Conservation (phyloP, 2,888 invertebrate species). For the Candidula unifasciata region DNA sequence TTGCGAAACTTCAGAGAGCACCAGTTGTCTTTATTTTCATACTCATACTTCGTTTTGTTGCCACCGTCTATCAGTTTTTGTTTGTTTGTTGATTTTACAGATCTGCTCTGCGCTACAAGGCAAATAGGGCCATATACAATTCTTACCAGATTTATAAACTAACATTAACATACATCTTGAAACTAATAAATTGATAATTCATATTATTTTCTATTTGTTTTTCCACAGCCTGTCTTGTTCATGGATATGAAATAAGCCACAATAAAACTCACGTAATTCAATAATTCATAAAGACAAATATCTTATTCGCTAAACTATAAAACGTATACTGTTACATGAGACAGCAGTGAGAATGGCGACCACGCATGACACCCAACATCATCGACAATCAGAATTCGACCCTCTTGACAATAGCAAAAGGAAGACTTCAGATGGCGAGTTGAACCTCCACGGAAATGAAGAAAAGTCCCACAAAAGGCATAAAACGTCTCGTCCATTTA, state of each 20-base stretch:
- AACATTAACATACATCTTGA: neutral
- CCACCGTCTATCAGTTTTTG: too few relatives aligned
- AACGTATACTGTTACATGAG: neutral
- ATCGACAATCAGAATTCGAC: conserved; percentile 33
- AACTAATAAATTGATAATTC: neutral
- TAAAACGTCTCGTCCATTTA: conserved; percentile 44
- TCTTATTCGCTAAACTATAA: neutral
- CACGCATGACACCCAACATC: conserved; percentile 12
- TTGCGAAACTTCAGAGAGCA: too few relatives aligned
- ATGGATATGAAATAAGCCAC: neutral
- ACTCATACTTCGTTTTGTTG: too few relatives aligned
- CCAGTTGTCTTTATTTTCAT: too few relatives aligned
- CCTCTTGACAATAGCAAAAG: conserved; percentile 32
- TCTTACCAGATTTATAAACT: too few relatives aligned
- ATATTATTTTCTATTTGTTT: neutral
- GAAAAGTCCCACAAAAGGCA: neutral
- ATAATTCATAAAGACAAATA: neutral
- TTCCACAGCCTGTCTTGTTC: neutral
- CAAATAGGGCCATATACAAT: too few relatives aligned
- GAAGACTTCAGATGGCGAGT: conserved; percentile 18
- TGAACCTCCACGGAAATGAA: neutral
- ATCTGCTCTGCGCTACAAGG: too few relatives aligned
- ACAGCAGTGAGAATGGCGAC: conserved; percentile 14
- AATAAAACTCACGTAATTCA: neutral
- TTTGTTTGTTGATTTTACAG: too few relatives aligned